Conservation (phyloP, 2,113 vertebrate species). For the Neolamprologus sp. region DNA sequence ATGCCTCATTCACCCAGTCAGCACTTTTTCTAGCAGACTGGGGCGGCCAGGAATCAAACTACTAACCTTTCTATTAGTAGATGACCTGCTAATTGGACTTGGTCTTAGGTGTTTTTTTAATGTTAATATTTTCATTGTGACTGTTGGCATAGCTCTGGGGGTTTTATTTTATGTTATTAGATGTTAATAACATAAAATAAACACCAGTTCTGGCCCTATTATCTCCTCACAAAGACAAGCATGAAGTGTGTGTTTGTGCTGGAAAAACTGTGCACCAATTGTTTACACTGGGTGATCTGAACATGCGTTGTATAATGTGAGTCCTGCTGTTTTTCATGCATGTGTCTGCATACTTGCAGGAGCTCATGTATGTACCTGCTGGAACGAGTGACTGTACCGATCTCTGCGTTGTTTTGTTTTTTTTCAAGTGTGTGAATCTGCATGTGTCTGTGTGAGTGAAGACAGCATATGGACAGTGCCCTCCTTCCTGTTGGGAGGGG, state of each 20-base stretch:
- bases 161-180: not conserved
- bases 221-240: not conserved
- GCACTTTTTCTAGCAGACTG: not conserved
- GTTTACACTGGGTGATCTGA: not conserved
- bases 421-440: slow-evolving; percentile 13
- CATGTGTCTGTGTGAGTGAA: slow-evolving; percentile 49
- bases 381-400: not conserved
- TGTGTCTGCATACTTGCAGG: not conserved
- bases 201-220: not conserved
- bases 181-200: not conserved
- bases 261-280: not conserved
- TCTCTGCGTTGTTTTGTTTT: not conserved
- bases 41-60: not conserved
- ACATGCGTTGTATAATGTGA: not conserved
- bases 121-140: not conserved
- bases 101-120: not conserved
- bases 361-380: not conserved
- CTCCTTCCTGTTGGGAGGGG: slow-evolving; percentile 73
- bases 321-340: not conserved
- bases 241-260: not conserved
- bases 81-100: not conserved
- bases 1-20: not conserved
- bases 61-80: not conserved
- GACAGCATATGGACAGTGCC: slow-evolving; percentile 76
- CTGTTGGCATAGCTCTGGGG: not conserved